phyloP scores from a whole-genome alignment of 2,797 vertebrate genomes.

The Pitangus sulphuratus region DNA sequence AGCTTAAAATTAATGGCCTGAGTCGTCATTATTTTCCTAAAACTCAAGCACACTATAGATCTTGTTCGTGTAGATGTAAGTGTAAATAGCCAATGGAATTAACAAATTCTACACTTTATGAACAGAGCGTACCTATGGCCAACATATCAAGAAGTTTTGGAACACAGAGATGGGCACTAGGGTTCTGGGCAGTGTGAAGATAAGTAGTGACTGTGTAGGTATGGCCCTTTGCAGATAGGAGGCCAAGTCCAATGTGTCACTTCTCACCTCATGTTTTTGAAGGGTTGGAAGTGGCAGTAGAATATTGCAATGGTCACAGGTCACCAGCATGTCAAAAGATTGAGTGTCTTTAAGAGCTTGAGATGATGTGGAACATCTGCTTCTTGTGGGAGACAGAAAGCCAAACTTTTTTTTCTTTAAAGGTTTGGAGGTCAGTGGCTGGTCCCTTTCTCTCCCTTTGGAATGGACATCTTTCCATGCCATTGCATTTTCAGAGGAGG shows the following conservation, averaged over 20 bases:
- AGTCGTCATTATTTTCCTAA: neutral
- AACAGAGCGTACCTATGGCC: neutral
- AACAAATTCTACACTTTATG: neutral
- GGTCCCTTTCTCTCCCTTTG: conserved; percentile 2
- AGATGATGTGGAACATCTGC: neutral
- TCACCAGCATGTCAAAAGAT: conserved; percentile 20
- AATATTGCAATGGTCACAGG: conserved; percentile 51
- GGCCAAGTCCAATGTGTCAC: neutral
- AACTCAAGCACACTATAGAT: neutral
- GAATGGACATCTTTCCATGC: conserved; percentile 28
- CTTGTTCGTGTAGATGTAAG: neutral
- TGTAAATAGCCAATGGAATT: neutral
- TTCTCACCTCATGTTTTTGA: conserved; percentile 53
- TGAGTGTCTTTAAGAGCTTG: neutral
- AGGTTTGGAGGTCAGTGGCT: neutral
- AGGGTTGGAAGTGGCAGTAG: conserved; percentile 57
- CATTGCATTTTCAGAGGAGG: neutral
- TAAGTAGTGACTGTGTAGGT: neutral
- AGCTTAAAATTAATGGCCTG: neutral
- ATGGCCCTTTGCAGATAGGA: neutral
- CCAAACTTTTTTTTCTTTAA: neutral
- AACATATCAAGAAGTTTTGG: neutral
- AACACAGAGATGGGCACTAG: neutral
- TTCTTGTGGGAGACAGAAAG: neutral
- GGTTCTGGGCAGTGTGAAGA: neutral